Conservation (phyloP, 1,140 invertebrate species). For the Drosophila melanica region DNA sequence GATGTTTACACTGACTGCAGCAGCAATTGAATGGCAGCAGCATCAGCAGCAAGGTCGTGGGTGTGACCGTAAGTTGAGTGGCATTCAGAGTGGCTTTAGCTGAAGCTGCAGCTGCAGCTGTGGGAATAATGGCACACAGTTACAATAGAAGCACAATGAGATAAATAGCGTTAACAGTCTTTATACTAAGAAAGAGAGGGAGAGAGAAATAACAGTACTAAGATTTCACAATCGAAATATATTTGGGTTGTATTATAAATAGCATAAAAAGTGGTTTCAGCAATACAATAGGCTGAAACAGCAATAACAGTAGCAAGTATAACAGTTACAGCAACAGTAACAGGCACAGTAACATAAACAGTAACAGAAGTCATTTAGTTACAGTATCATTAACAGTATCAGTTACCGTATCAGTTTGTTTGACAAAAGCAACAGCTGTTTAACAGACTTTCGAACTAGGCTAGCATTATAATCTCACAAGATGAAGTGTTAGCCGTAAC, state of each 20-base stretch:
- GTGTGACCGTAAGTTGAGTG: neutral
- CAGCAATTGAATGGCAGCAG: conserved; percentile 2
- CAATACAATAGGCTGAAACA: no score
- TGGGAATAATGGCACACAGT: neutral
- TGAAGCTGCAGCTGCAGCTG: neutral
- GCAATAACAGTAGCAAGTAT: no score
- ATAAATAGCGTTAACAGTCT: no score
- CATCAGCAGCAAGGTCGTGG: neutral
- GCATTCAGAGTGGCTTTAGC: neutral
- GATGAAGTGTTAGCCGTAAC: neutral
- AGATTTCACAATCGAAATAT: no score
- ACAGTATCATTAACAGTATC: neutral
- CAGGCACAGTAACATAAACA: no score
- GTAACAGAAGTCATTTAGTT: neutral
- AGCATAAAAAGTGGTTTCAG: no score
- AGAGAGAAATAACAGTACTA: no score
- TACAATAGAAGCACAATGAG: no score
- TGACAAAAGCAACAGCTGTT: neutral
- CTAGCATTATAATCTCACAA: no score
- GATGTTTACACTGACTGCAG: conserved; percentile 30
- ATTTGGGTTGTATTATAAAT: no score
- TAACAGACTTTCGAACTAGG: neutral
- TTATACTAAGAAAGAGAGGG: no score
- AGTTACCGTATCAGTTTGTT: neutral
- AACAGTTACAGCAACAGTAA: no score